phyloP scores from a whole-genome alignment of 2,113 vertebrate genomes.

The Lota lota region DNA sequence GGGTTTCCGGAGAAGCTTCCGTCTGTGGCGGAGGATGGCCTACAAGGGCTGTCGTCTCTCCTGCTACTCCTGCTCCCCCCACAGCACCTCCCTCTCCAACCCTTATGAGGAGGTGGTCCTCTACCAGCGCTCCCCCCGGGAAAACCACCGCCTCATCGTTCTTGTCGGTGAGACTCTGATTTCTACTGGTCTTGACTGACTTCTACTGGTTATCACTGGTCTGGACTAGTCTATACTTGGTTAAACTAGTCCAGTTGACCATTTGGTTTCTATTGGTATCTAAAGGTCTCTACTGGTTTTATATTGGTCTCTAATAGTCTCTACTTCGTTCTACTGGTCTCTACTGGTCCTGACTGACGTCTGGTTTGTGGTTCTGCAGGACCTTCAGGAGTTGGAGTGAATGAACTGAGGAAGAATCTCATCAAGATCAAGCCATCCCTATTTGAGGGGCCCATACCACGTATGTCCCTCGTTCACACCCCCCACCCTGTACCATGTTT shows the following conservation, averaged over 20 bases:
- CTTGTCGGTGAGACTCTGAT: slow-evolving; percentile 78
- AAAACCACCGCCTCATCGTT: slow-evolving; percentile 80
- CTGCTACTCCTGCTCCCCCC: slow-evolving; percentile 53
- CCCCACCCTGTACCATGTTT: background rate
- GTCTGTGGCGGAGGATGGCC: slow-evolving; percentile 80
- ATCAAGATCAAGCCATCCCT: slow-evolving; percentile 79
- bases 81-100: slow-evolving; percentile 53
- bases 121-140: slow-evolving; percentile 79
- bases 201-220: no score
- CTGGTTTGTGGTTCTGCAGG: slow-evolving; percentile 60
- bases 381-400: slow-evolving; percentile 89
- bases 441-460: slow-evolving; percentile 84
- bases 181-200: background rate
- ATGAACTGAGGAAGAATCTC: slow-evolving; percentile 82
- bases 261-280: no score
- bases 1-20: slow-evolving; percentile 88
- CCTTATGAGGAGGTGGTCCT: slow-evolving; percentile 86
- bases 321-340: no score
- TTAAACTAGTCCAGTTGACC: no score
- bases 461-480: slow-evolving; percentile 66
- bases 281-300: no score
- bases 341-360: no score
- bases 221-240: no score
- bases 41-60: slow-evolving; percentile 53
- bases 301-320: no score